phyloP scores from a whole-genome alignment of 2,113 vertebrate species.

The Brachyistius frenatus region DNA sequence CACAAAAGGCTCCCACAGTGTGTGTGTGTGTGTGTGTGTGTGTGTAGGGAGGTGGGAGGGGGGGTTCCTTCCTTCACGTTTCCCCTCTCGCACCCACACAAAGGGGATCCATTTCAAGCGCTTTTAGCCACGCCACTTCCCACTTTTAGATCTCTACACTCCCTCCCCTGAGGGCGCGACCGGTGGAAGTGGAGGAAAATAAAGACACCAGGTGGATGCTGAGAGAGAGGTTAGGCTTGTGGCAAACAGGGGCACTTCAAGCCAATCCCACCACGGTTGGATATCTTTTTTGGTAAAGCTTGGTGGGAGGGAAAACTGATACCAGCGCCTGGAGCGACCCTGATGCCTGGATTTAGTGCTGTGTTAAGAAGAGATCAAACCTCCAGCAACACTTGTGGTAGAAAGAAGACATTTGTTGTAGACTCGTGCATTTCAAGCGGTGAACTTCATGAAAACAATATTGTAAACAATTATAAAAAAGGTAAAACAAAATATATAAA shows the following conservation, averaged over 20 bases:
- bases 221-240: slow-evolving; percentile 53
- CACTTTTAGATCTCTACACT: slow-evolving; percentile 58
- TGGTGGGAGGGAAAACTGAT: slow-evolving; percentile 27
- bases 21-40: no score
- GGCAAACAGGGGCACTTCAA: slow-evolving; percentile 53
- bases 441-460: not conserved
- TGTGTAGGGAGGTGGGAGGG: not conserved
- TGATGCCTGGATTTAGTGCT: not conserved
- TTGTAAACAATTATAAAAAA: no score
- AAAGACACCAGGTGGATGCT: slow-evolving; percentile 77
- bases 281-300: slow-evolving; percentile 27
- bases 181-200: slow-evolving; percentile 48
- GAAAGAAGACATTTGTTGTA: not conserved
- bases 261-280: slow-evolving; percentile 13
- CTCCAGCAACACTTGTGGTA: no score
- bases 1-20: slow-evolving; percentile 61
- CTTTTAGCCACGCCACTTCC: slow-evolving; percentile 73
- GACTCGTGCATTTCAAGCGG: not conserved
- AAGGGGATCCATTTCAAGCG: slow-evolving; percentile 79
- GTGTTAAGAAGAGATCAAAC: not conserved
- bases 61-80: slow-evolving; percentile 50
- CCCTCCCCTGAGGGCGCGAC: slow-evolving; percentile 61
- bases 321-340: slow-evolving; percentile 13
- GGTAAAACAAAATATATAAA: no score
- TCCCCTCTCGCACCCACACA: slow-evolving; percentile 66